These are phyloP conservation scores for Hipparchia semele DNA, from an alignment of 2,888 invertebrate genomes.

Conservation along the genomic window DNA sequence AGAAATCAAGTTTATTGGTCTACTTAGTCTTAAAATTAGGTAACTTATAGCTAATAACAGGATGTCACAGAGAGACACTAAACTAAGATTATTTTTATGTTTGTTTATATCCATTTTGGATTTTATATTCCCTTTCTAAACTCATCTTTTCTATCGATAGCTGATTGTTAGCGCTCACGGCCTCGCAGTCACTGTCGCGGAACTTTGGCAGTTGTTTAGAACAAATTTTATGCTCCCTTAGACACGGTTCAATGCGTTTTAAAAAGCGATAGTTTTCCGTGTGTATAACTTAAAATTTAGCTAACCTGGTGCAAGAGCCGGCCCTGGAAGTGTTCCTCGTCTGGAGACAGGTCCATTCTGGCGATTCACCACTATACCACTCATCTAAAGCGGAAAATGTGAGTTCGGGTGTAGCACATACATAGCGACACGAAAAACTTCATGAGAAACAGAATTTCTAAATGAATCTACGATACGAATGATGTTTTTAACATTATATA, in stretches of 20 bases:
- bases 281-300: slow-evolving; percentile 14
- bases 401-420: background rate
- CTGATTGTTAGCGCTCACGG: background rate
- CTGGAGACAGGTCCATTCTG: slow-evolving; percentile 87
- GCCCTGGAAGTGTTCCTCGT: slow-evolving; percentile 91
- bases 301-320: slow-evolving; percentile 89
- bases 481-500: background rate
- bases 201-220: background rate
- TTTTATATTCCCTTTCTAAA: too few species aligned
- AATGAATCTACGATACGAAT: background rate
- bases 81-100: too few species aligned
- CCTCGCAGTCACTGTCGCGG: background rate
- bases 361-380: slow-evolving; percentile 52
- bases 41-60: too few species aligned
- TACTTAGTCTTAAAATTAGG: too few species aligned
- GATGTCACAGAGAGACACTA: too few species aligned
- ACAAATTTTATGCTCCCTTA: slow-evolving; percentile 14
- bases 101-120: too few species aligned
- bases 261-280: slow-evolving; percentile 11
- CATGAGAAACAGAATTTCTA: background rate
- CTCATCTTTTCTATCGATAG: background rate
- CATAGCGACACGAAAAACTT: background rate
- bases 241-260: slow-evolving; percentile 15
- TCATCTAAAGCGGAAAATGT: slow-evolving; percentile 32
- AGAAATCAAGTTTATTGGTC: too few species aligned